Evolutionary conservation across 1,140 invertebrate genomes (phyloP), one percentile per base, ranked within the genome.

Genomic region (Colletes latitarsis): DNA sequence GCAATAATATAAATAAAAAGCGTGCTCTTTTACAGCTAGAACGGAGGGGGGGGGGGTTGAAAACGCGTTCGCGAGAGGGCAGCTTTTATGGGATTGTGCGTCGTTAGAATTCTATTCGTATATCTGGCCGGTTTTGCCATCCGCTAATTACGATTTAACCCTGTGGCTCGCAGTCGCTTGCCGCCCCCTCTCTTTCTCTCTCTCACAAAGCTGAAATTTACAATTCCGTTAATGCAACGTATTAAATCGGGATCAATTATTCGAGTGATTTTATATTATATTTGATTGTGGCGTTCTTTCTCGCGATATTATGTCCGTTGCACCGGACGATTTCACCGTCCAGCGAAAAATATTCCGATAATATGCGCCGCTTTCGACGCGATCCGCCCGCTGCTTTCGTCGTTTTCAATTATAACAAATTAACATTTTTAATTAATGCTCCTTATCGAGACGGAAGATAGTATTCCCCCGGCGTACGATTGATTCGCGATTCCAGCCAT

Each of bases 121-220:
- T 81, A 71, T 76, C 60, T 60, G 79, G 12, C 43, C 57, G 70
- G 72, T 58, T 85, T 81, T 77, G 60, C 70, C 69, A 77, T 86
- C 64, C 77, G 81, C 77, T 85, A 87, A 87, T 87, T 87, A 83
- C 73, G 73, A 83, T 71, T 87, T 80, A 80, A 86, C 73, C 77
- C 85, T 83, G 83, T 86, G 58, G 17, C 41, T 57, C 74, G 67
- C 73, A 41, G 21, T 17, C 62, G 14, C 15, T 19, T 6, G 43
- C 12, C 49, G 30, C 19, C 57, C 30, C 30, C 30, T 30, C 30
- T 30, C 30, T 30, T 30, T 30, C 30, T 30, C 30, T 39, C 57
- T 75, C 66, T 67, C 52, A 30, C 78, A 86, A 84, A 83, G 71
- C 78, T 62, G 74, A 76, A 83, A 84, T 84, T 83, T 81, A 86